Percentiles rank a stretch among this genome's conserved stretches.
These are phyloP conservation scores for Seira sanloemensis DNA, from an alignment of 2,888 invertebrate genomes.

Conservation along the genomic window DNA sequence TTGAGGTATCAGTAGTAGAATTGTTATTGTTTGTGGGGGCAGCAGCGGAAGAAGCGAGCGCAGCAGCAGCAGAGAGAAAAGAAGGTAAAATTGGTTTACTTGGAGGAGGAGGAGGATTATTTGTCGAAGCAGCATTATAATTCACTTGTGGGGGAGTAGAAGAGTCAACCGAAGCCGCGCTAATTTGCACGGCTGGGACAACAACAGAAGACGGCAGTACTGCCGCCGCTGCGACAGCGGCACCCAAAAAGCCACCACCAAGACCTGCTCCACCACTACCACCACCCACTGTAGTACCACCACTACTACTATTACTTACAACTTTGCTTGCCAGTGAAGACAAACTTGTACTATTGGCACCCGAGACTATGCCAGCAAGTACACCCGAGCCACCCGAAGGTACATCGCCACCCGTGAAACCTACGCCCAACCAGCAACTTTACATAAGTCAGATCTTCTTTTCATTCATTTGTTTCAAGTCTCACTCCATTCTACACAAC, in stretches of 20 bases:
- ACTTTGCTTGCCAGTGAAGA: constrained; percentile 48
- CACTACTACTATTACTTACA: constrained; percentile 44
- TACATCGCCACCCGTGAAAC: neutral
- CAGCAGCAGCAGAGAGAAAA: constrained; percentile 62
- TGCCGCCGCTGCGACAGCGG: constrained; percentile 52
- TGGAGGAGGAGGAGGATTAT: constrained; percentile 25
- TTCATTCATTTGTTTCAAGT: neutral
- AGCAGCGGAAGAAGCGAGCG: constrained; percentile 59
- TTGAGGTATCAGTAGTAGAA: constrained; percentile 22
- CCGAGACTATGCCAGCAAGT: constrained; percentile 31
- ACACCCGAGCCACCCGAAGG: constrained; percentile 35
- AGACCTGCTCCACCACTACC: constrained; percentile 37
- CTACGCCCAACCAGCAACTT: constrained; percentile 35
- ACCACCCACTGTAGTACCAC: constrained; percentile 30
- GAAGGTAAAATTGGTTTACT: constrained; percentile 62
- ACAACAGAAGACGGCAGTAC: constrained; percentile 47
- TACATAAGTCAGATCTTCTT: constrained; percentile 30
- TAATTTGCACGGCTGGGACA: constrained; percentile 57
- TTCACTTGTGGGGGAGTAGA: constrained; percentile 18
- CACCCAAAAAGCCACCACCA: constrained; percentile 39
- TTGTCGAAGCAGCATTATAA: neutral
- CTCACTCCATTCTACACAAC: neutral
- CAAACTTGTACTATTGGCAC: constrained; percentile 40
- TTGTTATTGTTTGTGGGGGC: constrained; percentile 40
- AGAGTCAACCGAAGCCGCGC: constrained; percentile 26